These are phyloP conservation scores for Blastobasis lacticolella DNA, from an alignment of 2,888 invertebrate species.

Conservation along the genomic window DNA sequence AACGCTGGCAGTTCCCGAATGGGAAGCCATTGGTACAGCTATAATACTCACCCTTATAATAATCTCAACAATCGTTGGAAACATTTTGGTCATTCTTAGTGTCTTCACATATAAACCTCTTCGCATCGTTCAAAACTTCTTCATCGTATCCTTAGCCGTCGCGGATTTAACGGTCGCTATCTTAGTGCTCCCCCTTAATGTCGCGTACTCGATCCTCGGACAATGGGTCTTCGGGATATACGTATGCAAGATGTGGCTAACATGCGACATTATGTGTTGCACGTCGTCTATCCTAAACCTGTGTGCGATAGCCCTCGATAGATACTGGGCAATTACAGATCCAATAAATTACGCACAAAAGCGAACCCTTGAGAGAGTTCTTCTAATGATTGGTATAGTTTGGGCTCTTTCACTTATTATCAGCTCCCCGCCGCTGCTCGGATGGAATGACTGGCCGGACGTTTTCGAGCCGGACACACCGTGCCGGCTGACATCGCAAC, in stretches of 20 bases:
- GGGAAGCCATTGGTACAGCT: conserved; percentile 89
- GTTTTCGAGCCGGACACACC: conserved; percentile 84
- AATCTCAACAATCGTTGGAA: conserved; percentile 91
- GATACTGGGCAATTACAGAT: conserved; percentile 96
- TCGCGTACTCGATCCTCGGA: conserved; percentile 91
- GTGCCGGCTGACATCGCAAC: conserved; percentile 89
- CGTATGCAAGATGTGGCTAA: conserved; percentile 95
- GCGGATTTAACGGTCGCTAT: conserved; percentile 94
- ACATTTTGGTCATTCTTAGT: conserved; percentile 93
- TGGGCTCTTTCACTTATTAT: conserved; percentile 91
- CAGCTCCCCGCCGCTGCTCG: conserved; percentile 91
- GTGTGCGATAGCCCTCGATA: conserved; percentile 94
- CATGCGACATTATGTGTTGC: conserved; percentile 95
- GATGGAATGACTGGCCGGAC: conserved; percentile 97
- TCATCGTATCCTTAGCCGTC: conserved; percentile 95
- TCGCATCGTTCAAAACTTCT: conserved; percentile 95
- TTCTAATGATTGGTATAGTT: conserved; percentile 89
- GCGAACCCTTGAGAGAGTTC: conserved; percentile 88
- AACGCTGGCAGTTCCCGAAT: conserved; percentile 83
- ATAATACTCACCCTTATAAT: conserved; percentile 88
- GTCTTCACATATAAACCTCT: conserved; percentile 97
- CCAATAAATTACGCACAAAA: conserved; percentile 96
- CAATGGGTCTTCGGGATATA: conserved; percentile 95
- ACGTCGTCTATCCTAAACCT: conserved; percentile 96
- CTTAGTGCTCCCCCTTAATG: conserved; percentile 93